Evolutionary conservation across 2,888 invertebrate species (phyloP).

Genomic region (Drosophila flavopinicola): DNA sequence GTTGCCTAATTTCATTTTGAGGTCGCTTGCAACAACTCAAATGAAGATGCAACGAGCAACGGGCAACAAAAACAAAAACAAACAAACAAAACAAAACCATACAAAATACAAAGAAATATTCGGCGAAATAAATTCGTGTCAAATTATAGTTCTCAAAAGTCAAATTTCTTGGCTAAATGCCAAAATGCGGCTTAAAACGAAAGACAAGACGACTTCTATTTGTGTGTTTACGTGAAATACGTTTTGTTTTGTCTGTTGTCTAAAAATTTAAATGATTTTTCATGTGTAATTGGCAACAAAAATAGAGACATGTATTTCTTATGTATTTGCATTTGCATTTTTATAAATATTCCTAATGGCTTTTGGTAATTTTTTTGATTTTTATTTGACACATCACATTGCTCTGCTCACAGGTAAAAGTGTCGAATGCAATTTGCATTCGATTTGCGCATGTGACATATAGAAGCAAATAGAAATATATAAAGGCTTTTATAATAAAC

Average conservation of each 20-base stretch:
- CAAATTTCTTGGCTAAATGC: conserved; percentile 62
- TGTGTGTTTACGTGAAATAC: conserved; percentile 45
- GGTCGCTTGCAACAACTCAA: conserved; percentile 28
- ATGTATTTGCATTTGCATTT: conserved; percentile 21
- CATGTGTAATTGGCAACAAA: conserved; percentile 37
- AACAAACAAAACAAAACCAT: too few relatives aligned
- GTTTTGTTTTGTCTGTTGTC: conserved; percentile 22
- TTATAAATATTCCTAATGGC: conserved; percentile 24
- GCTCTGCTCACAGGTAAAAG: not conserved
- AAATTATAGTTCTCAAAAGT: conserved; percentile 73
- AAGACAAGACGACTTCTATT: not conserved
- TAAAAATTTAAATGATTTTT: conserved; percentile 34
- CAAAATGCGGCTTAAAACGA: too few relatives aligned
- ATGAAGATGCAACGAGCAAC: conserved; percentile 15
- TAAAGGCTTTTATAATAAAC: not conserved
- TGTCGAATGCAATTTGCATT: conserved; percentile 1
- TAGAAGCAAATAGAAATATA: not conserved
- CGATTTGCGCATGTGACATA: not conserved
- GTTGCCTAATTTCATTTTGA: conserved; percentile 52
- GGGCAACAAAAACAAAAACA: too few relatives aligned
- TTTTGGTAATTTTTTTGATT: conserved; percentile 23
- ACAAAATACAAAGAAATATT: conserved; percentile 29
- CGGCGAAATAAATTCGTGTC: conserved; percentile 70
- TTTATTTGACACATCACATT: not conserved
- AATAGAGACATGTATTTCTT: conserved; percentile 38